A percentile compares a stretch with the other conserved stretches of the same genome.
Conservation (phyloP, 2,113 vertebrate genomes). For the Chionis minor region DNA sequence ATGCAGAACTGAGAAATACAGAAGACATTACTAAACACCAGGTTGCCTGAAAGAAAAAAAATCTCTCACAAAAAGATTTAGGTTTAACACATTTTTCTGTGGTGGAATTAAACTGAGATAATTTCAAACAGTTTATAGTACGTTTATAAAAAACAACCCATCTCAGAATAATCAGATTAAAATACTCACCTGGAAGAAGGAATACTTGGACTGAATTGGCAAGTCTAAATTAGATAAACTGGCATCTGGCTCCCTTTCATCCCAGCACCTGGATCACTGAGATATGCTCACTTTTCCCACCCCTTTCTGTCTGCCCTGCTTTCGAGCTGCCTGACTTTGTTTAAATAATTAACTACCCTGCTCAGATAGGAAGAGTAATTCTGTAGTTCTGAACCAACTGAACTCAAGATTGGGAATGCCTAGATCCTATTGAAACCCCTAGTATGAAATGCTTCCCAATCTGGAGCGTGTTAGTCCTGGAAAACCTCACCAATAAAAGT, state of each 20-base stretch:
- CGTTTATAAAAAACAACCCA: neutral
- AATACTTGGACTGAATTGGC: neutral
- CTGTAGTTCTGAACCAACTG: neutral
- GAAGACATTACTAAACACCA: neutral
- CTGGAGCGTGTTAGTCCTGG: accelerated
- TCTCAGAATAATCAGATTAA: neutral
- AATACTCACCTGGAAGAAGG: neutral
- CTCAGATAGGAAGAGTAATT: neutral
- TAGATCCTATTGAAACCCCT: neutral
- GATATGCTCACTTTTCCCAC: neutral
- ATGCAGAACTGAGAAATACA: neutral
- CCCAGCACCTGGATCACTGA: neutral
- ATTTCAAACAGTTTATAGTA: neutral
- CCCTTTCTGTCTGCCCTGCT: neutral
- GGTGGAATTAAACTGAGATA: neutral
- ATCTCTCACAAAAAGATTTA: neutral
- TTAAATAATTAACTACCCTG: neutral
- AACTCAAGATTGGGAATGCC: neutral
- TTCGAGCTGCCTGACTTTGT: neutral
- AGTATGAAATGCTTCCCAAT: neutral
- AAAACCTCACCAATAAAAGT: neutral
- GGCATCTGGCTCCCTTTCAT: neutral
- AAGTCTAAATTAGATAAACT: neutral
- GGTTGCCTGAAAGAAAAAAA: neutral
- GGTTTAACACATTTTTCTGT: neutral